These are phyloP conservation scores for Anthopleura sola DNA, from an alignment of 64 coral and sea anemone species.

Conservation along the genomic window DNA sequence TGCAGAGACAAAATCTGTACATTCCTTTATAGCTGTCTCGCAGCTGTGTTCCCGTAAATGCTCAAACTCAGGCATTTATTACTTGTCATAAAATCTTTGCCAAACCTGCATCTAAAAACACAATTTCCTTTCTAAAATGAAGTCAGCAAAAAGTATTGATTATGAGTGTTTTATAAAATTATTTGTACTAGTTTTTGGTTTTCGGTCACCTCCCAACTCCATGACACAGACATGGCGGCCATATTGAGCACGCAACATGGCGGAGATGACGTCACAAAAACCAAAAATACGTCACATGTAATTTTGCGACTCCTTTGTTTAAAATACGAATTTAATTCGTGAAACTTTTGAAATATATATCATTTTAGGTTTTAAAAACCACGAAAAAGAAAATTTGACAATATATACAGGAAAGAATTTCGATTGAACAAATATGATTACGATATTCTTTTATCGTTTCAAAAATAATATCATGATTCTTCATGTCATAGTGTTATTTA, in stretches of 20 bases:
- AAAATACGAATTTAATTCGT: background rate
- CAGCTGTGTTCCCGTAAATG: no score
- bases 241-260: slow-evolving; percentile 2
- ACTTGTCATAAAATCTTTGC: background rate
- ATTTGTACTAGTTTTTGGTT: background rate
- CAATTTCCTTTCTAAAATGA: background rate
- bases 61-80: no score
- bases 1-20: no score
- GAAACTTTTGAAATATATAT: background rate
- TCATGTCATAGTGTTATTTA: no score
- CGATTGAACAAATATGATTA: no score
- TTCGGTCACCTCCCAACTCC: background rate
- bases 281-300: background rate
- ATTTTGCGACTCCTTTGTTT: background rate
- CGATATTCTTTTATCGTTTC: no score
- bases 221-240: background rate
- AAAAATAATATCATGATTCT: no score
- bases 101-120: background rate
- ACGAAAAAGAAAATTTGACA: background rate
- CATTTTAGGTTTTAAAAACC: background rate
- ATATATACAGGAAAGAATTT: background rate
- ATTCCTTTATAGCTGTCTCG: no score
- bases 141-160: background rate
- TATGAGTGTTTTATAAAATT: background rate
- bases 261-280: slow-evolving; percentile 7